Evolutionary conservation across 2,888 invertebrate species (phyloP).

Genomic region (Caenorhabditis doughertyi): DNA sequence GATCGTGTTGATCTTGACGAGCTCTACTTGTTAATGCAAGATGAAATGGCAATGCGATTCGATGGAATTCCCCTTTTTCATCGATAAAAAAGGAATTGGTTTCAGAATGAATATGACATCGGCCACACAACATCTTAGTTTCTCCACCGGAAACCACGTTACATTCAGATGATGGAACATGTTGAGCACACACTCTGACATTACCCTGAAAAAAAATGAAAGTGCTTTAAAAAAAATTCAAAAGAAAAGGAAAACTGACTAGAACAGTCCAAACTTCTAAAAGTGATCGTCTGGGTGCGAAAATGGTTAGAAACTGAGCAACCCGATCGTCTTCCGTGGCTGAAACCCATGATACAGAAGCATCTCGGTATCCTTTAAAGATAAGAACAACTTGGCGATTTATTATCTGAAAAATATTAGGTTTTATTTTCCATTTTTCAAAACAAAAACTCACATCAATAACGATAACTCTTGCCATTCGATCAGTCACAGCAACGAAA

Average conservation of each 20-base stretch:
- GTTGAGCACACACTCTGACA: constrained; percentile 64
- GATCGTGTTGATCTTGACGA: constrained; percentile 75
- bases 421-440: not conserved
- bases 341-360: constrained; percentile 84
- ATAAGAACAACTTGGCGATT: constrained; percentile 89
- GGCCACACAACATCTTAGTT: constrained; percentile 60
- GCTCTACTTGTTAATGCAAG: constrained; percentile 72
- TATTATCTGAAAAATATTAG: constrained; percentile 2
- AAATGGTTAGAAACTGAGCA: constrained; percentile 91
- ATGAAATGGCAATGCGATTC: constrained; percentile 75
- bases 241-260: constrained; percentile 86
- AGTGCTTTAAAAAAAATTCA: not conserved
- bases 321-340: constrained; percentile 67
- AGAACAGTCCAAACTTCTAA: constrained; percentile 91
- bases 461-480: constrained; percentile 90
- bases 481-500: constrained; percentile 62
- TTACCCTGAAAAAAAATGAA: constrained; percentile 50
- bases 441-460: constrained; percentile 87
- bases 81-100: constrained; percentile 63
- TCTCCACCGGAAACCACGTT: constrained; percentile 62
- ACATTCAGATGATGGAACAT: constrained; percentile 58
- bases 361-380: constrained; percentile 97
- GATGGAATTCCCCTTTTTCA: constrained; percentile 64
- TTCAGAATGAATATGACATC: constrained; percentile 25
- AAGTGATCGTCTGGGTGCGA: constrained; percentile 93